Evolutionary conservation across 2,797 vertebrate genomes (phyloP).

Genomic region (Rhincodon typus): DNA sequence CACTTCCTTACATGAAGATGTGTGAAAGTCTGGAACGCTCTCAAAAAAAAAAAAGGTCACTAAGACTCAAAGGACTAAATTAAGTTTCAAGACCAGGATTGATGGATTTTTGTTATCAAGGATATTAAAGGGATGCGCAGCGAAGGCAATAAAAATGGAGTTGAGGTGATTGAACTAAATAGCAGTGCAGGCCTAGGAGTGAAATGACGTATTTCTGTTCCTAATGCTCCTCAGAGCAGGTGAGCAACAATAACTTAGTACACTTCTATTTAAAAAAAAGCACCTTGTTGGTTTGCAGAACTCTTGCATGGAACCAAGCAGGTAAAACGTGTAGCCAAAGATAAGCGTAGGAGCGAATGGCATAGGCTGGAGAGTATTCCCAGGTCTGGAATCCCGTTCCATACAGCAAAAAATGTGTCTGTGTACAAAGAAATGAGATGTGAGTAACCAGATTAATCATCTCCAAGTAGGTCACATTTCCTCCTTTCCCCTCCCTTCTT

Average conservation of each 20-base stretch:
- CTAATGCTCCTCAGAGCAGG: neutral
- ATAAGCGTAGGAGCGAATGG: slow-evolving; percentile 92
- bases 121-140: neutral
- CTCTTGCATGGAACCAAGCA: slow-evolving; percentile 83
- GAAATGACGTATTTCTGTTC: neutral
- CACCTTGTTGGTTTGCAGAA: slow-evolving; percentile 96
- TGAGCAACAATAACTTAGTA: neutral
- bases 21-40: neutral
- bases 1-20: neutral
- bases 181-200: neutral
- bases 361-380: slow-evolving; percentile 92
- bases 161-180: neutral
- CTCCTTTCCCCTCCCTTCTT: neutral
- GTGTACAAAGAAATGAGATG: slow-evolving; percentile 35
- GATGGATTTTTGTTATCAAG: neutral
- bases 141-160: neutral
- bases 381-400: slow-evolving; percentile 95
- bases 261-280: neutral
- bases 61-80: neutral
- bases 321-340: slow-evolving; percentile 90
- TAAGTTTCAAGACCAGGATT: neutral
- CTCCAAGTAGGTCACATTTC: neutral
- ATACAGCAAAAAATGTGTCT: slow-evolving; percentile 95
- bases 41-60: neutral
- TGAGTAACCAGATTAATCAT: neutral